Conservation (phyloP, 2,113 vertebrate species). For the Brachypodius melanocephalos region DNA sequence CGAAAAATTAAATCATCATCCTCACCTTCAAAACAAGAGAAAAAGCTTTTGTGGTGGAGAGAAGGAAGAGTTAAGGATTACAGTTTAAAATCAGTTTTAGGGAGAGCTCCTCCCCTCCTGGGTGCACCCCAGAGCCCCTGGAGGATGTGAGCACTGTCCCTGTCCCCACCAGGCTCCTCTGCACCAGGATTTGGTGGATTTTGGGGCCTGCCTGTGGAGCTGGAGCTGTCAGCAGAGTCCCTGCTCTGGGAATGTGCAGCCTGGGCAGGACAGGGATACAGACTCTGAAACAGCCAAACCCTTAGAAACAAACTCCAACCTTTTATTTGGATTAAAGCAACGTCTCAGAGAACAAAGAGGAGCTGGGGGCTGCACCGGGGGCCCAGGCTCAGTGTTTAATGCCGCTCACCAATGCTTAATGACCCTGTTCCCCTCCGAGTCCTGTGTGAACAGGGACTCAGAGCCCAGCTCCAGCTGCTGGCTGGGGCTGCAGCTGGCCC, state of each 20-base stretch:
- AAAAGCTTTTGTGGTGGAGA: neutral
- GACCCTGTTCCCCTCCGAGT: slow-evolving; percentile 75
- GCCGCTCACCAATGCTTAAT: slow-evolving; percentile 65
- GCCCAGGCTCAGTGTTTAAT: too few species aligned
- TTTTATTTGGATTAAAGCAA: neutral
- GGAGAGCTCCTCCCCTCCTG: neutral
- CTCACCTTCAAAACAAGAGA: neutral
- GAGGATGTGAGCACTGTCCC: rapidly evolving
- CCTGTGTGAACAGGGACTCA: slow-evolving; percentile 72
- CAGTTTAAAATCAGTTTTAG: neutral
- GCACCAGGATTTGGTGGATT: rapidly evolving
- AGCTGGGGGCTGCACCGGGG: rapidly evolving
- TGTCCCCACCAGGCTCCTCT: neutral
- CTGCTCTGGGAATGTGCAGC: neutral
- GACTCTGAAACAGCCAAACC: neutral
- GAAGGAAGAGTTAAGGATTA: neutral
- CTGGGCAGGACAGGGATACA: rapidly evolving
- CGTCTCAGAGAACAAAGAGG: neutral
- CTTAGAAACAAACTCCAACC: rapidly evolving
- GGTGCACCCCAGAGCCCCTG: rapidly evolving
- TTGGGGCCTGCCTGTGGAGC: neutral
- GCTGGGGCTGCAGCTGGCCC: rapidly evolving
- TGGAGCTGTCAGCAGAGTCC: neutral
- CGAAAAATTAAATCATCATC: neutral
- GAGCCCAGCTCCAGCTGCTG: neutral